Percentiles rank a stretch among this genome's conserved stretches.
These are phyloP conservation scores for Temnothorax curvispinosus DNA, from an alignment of 1,140 invertebrate species.

Conservation along the genomic window DNA sequence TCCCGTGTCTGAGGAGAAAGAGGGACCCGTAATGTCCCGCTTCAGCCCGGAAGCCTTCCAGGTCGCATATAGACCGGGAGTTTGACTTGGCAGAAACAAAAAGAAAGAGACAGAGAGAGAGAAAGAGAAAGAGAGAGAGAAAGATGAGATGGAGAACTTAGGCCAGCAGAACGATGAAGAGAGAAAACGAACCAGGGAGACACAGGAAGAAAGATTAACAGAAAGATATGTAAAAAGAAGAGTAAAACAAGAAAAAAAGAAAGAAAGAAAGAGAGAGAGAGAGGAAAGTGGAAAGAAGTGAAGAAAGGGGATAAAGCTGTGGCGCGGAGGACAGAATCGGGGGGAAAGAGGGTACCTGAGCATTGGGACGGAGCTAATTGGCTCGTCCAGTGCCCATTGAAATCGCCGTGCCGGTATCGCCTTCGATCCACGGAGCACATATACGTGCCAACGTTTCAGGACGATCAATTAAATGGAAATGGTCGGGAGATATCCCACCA, in stretches of 20 bases:
- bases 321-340: constrained; percentile 43
- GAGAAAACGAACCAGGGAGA: constrained; percentile 28
- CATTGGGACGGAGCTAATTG: constrained; percentile 81
- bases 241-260: background rate
- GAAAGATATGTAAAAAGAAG: constrained; percentile 13
- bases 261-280: background rate
- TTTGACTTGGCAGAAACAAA: constrained; percentile 53
- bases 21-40: constrained; percentile 76
- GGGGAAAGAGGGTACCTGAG: constrained; percentile 74
- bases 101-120: background rate
- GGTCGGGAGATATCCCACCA: constrained; percentile 79
- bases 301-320: background rate
- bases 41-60: constrained; percentile 80
- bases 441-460: constrained; percentile 74
- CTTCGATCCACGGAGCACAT: constrained; percentile 73
- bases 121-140: background rate
- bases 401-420: constrained; percentile 72
- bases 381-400: constrained; percentile 79
- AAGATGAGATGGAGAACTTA: background rate
- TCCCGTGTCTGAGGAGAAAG: constrained; percentile 67
- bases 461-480: constrained; percentile 83
- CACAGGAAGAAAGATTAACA: constrained; percentile 36
- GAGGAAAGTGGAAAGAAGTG: background rate
- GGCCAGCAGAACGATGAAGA: constrained; percentile 14
- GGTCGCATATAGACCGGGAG: constrained; percentile 76